Percentiles rank a stretch among this genome's conserved stretches.
Evolutionary conservation across 2,113 vertebrate genomes (phyloP).

Genomic region (Excalfactoria chinensis): DNA sequence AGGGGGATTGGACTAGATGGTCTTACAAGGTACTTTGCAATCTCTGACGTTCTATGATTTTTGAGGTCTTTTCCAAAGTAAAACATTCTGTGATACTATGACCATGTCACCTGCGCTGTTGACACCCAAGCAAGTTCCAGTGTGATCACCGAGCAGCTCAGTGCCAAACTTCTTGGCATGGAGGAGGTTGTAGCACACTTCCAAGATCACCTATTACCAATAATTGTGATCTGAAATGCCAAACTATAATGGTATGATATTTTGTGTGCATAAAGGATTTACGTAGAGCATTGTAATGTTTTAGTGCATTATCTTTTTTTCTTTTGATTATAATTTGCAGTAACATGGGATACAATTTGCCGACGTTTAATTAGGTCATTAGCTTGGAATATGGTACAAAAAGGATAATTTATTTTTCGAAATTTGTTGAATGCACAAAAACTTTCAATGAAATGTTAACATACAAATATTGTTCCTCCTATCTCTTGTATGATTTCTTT

Average conservation of each 20-base stretch:
- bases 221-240: background rate
- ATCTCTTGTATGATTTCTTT: background rate
- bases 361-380: background rate
- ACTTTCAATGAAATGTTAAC: background rate
- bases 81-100: background rate
- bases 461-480: background rate
- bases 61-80: too few species aligned
- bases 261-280: background rate
- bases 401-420: background rate
- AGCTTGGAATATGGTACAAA: background rate
- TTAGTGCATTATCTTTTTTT: background rate
- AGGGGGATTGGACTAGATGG: too few species aligned
- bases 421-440: background rate
- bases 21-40: too few species aligned
- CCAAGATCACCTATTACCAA: background rate
- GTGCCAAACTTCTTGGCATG: rapidly evolving
- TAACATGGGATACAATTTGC: background rate
- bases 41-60: too few species aligned
- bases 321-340: background rate
- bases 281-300: background rate
- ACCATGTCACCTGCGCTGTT: background rate
- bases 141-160: background rate
- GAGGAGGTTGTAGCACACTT: background rate
- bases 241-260: background rate
- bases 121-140: background rate